Base-by-base conservation (phyloP, 2,888 invertebrate species). In the Papilio demoleus region DNA sequence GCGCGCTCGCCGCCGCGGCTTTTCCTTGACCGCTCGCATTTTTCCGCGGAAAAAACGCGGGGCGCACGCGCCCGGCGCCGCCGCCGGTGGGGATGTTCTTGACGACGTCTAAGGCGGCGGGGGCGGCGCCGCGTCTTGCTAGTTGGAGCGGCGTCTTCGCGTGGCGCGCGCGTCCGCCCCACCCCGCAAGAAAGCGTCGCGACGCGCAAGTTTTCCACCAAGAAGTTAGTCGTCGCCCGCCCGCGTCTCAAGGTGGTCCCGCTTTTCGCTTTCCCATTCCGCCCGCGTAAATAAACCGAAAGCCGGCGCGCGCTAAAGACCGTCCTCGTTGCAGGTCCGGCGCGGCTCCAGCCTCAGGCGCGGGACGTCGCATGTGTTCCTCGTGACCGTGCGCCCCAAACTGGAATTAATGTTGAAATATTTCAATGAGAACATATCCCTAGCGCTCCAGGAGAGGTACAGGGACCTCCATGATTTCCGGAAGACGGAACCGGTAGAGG, bases 201-300 rank as follows among this genome's bases (percentile, higher is more conserved):
- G 88, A 86, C 89, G 89, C 88, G 85, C 87, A 90, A 92, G 88
- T 93, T 93, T 93, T 93, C 87, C 94, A 90, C 89, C 92, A 92
- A 93, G 93, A 93, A 93, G 92, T 93, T 93, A 93, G 93, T 93
- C 92, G 91, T 86, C 90, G 90, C 85, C 92, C 90, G 90, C 89
- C 89, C 92, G 92, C 91, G 90, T 91, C 92, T 90, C 92, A 88
- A 92, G 88, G 81, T 88, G 92, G 92, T 92, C 91, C 84, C 84
- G 85, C 86, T 90, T 53, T 88, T 90, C 90, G 87, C 87, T 84
- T 85, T 84, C 80, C 87, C 73, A 68, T 73, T 78, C 79, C 79
- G 59, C 75, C 72, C 75, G 73, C 78, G 83, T 72, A 72, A 75
- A 73, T 74, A 71, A 74, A 70, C 70, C 71, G 68, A 47, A 24